These are phyloP conservation scores for Ligdia adustata DNA, from an alignment of 2,888 invertebrate genomes.

Conservation along the genomic window DNA sequence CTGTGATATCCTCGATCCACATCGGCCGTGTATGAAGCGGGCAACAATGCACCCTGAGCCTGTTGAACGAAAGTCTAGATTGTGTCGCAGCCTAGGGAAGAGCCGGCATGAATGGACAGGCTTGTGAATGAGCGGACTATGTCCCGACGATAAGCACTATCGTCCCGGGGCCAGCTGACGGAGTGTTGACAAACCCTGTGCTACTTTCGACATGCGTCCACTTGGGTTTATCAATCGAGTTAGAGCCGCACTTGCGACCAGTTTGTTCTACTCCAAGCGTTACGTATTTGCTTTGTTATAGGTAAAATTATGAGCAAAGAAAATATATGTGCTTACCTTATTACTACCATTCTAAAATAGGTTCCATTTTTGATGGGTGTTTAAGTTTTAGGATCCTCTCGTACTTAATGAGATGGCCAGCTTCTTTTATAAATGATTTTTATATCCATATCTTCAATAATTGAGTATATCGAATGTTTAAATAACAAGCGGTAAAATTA, in stretches of 20 bases:
- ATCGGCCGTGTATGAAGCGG: conserved; percentile 47
- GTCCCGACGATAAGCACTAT: conserved; percentile 82
- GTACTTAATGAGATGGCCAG: too few relatives aligned
- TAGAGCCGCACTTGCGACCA: conserved; percentile 46
- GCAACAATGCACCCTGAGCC: conserved; percentile 55
- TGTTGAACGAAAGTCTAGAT: conserved; percentile 57
- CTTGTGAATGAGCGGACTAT: conserved; percentile 83
- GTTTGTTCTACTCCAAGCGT: conserved; percentile 4
- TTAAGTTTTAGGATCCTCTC: too few relatives aligned
- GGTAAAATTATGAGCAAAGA: not conserved
- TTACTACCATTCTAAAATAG: not conserved
- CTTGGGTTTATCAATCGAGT: conserved; percentile 71
- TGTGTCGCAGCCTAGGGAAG: conserved; percentile 44
- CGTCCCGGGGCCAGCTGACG: conserved; percentile 79
- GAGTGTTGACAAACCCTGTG: conserved; percentile 82
- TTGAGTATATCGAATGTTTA: too few relatives aligned
- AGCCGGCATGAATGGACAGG: conserved; percentile 78
- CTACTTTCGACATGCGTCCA: conserved; percentile 71
- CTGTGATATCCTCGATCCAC: conserved; percentile 81
- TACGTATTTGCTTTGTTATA: conserved; percentile 6
- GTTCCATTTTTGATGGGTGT: too few relatives aligned
- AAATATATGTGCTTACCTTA: not conserved
- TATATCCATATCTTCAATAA: too few relatives aligned
- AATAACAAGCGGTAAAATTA: too few relatives aligned
- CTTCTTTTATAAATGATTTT: too few relatives aligned